These are phyloP conservation scores for Pedetes capensis DNA, from an alignment of 2,113 vertebrate species.

Conservation along the genomic window DNA sequence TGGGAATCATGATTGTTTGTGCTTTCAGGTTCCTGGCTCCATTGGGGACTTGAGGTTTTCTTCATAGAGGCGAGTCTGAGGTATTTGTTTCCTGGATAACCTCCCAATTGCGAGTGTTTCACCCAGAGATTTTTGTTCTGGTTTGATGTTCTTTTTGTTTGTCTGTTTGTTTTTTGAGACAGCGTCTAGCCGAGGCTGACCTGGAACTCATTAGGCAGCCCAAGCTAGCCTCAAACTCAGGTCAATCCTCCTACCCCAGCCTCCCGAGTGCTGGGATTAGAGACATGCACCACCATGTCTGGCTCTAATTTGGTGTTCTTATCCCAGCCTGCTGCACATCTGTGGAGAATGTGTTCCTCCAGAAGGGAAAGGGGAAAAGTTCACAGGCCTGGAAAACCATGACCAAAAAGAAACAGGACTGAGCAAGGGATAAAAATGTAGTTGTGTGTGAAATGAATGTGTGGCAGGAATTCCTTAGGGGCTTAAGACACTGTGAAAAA, in stretches of 20 bases:
- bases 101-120: constrained; percentile 23
- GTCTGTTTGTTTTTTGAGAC: too few relatives aligned
- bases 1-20: constrained; percentile 27
- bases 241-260: too few relatives aligned
- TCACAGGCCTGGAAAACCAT: not conserved
- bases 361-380: not conserved
- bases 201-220: too few relatives aligned
- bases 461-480: not conserved
- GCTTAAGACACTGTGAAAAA: constrained; percentile 47
- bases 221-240: too few relatives aligned
- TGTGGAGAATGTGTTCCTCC: not conserved
- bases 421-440: not conserved
- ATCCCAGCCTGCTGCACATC: not conserved
- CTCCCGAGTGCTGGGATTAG: too few relatives aligned
- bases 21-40: constrained; percentile 5
- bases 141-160: constrained; percentile 34
- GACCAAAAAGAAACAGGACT: constrained; percentile 22
- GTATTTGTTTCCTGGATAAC: constrained; percentile 5
- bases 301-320: constrained; percentile 30
- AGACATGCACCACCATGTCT: too few relatives aligned
- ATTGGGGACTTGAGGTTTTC: constrained; percentile 22
- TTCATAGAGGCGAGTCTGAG: not conserved
- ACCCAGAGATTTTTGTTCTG: constrained; percentile 47
- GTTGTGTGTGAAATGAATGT: constrained; percentile 27
- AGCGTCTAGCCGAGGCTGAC: too few relatives aligned